These are phyloP conservation scores for Lates japonicus DNA, from an alignment of 2,797 vertebrate genomes.

Conservation along the genomic window DNA sequence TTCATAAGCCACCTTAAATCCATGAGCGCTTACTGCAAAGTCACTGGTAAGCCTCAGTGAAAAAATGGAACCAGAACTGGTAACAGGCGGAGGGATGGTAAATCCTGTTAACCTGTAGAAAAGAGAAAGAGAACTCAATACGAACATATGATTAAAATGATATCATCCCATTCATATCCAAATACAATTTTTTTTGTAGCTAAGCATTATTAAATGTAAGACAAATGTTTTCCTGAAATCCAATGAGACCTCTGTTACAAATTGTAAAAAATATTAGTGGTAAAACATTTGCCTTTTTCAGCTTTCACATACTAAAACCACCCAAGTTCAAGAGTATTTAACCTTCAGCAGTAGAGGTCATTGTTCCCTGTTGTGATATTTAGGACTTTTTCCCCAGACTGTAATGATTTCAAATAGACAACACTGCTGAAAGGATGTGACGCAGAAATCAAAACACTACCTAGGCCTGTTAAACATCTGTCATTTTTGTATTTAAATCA, in stretches of 20 bases:
- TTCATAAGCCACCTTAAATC: conserved; percentile 99
- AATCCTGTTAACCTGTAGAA: conserved; percentile 96
- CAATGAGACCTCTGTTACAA: neutral
- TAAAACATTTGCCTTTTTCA: conserved; percentile 13
- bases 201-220: neutral
- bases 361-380: neutral
- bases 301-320: neutral
- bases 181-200: neutral
- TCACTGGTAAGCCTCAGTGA: conserved; percentile 98
- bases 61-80: conserved; percentile 97
- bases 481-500: conserved; percentile 17
- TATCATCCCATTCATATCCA: conserved; percentile 14
- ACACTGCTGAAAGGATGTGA: neutral
- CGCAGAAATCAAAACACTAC: conserved; percentile 16
- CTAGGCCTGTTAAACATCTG: conserved; percentile 4
- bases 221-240: conserved; percentile 12
- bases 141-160: conserved; percentile 29
- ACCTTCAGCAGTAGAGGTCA: neutral
- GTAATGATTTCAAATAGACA: conserved; percentile 15
- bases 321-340: conserved; percentile 1
- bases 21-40: conserved; percentile 98
- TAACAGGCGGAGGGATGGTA: conserved; percentile 96
- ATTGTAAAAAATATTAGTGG: neutral
- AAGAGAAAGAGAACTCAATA: no score
- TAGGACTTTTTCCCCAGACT: no score